phyloP scores from a whole-genome alignment of 2,888 invertebrate species.

The Cataglyphis livida region DNA sequence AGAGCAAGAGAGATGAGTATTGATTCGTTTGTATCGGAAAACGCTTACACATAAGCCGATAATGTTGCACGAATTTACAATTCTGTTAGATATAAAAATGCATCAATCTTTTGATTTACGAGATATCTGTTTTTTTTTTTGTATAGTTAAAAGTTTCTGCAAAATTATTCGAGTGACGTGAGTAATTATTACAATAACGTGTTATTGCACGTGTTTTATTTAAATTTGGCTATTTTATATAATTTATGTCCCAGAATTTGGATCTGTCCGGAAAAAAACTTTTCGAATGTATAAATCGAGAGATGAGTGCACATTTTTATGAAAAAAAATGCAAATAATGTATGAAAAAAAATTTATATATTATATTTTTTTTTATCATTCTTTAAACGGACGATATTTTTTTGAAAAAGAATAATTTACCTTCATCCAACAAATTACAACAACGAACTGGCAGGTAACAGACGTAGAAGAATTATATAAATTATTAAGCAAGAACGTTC shows the following conservation, averaged over 20 bases:
- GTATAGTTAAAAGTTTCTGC: not conserved
- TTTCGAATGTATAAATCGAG: not conserved
- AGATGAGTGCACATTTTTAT: not conserved
- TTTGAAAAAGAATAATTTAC: slow-evolving; percentile 6
- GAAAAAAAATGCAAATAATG: not conserved
- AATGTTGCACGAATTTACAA: slow-evolving; percentile 28
- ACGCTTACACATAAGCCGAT: slow-evolving; percentile 20
- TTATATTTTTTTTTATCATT: slow-evolving; percentile 20
- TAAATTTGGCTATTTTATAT: not conserved
- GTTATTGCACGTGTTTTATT: not conserved
- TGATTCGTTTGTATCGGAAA: slow-evolving; percentile 45
- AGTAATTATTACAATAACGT: not conserved
- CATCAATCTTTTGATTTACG: not conserved
- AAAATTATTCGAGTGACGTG: not conserved
- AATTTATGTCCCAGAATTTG: not conserved
- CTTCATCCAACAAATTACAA: slow-evolving; percentile 30
- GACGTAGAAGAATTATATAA: slow-evolving; percentile 32
- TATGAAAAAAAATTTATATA: not conserved
- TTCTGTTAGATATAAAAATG: slow-evolving; percentile 6
- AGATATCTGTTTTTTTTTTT: not conserved
- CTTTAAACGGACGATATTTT: slow-evolving; percentile 11
- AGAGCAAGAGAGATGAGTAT: not conserved
- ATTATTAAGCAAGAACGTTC: slow-evolving; percentile 47
- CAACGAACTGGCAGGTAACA: slow-evolving; percentile 23
- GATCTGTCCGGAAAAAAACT: not conserved